Evolutionary conservation across 35 echinoderm and acorn worm species (phyloP).

Genomic region (Apostichopus japonicus): DNA sequence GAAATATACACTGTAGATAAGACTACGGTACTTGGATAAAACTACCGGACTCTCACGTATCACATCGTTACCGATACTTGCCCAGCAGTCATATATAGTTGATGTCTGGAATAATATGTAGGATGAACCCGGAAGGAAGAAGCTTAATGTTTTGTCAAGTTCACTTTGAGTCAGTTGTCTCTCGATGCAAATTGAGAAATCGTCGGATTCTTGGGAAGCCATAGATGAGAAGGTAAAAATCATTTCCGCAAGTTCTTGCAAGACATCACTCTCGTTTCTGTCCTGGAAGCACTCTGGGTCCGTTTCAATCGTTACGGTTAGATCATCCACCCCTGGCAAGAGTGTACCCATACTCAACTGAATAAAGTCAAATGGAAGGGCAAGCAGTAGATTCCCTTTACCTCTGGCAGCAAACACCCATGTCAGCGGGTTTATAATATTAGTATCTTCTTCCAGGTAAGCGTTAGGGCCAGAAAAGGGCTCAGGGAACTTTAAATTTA

Average conservation of each 20-base stretch:
- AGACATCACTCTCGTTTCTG: slow-evolving; percentile 45
- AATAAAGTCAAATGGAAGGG: slow-evolving; percentile 78
- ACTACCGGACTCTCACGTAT: not conserved
- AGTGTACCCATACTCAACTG: slow-evolving; percentile 76
- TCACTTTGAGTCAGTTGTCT: slow-evolving; percentile 65
- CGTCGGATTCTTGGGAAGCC: slow-evolving; percentile 26
- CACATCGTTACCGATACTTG: not conserved
- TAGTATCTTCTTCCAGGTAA: slow-evolving; percentile 49
- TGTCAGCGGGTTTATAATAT: slow-evolving; percentile 67
- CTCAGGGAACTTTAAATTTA: slow-evolving; percentile 64
- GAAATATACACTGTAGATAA: slow-evolving; percentile 52
- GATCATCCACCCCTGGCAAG: slow-evolving; percentile 42
- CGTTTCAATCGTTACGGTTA: slow-evolving; percentile 23
- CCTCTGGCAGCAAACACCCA: slow-evolving; percentile 80
- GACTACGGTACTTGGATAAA: slow-evolving; percentile 51
- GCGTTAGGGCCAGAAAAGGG: not conserved
- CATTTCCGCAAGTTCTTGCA: slow-evolving; percentile 33
- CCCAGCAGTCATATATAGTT: slow-evolving; percentile 82
- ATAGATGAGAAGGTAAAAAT: slow-evolving; percentile 19
- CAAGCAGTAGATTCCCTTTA: slow-evolving; percentile 63
- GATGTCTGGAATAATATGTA: slow-evolving; percentile 78
- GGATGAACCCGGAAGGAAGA: slow-evolving; percentile 58
- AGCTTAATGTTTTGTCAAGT: slow-evolving; percentile 57
- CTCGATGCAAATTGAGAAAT: slow-evolving; percentile 67
- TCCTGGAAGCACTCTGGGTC: slow-evolving; percentile 31